Evolutionary conservation across 1,140 invertebrate species (phyloP).

Genomic region (Oreohelix idahoensis): DNA sequence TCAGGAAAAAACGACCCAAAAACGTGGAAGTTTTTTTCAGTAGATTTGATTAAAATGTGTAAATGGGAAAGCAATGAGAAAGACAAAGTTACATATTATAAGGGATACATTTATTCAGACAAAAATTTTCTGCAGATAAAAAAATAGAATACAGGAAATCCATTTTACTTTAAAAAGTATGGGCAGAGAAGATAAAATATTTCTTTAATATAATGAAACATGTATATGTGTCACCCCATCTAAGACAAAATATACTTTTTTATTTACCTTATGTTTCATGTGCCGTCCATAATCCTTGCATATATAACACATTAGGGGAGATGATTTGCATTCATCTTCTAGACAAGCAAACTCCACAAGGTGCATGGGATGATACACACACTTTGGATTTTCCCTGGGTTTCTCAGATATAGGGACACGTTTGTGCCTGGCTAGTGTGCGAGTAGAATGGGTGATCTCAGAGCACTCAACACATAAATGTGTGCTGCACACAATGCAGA

Average conservation of each 20-base stretch:
- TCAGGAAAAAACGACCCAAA: no score
- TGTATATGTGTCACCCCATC: no score
- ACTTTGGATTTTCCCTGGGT: slow-evolving; percentile 78
- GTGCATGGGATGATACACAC: slow-evolving; percentile 77
- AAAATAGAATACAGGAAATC: no score
- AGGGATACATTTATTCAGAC: no score
- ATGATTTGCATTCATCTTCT: slow-evolving; percentile 76
- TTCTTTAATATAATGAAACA: no score
- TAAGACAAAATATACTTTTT: no score
- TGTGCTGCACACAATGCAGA: slow-evolving; percentile 77
- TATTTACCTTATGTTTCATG: slow-evolving; percentile 75
- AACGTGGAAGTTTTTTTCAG: no score
- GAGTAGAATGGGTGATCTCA: slow-evolving; percentile 76
- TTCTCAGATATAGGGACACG: slow-evolving; percentile 79
- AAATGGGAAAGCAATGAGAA: no score
- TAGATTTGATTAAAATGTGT: no score
- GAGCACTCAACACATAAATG: slow-evolving; percentile 78
- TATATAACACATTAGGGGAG: slow-evolving; percentile 78
- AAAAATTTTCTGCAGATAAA: neutral
- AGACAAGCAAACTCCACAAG: slow-evolving; percentile 79
- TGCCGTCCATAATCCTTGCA: slow-evolving; percentile 79
- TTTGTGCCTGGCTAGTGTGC: slow-evolving; percentile 77
- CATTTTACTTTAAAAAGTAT: no score
- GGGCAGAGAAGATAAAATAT: no score
- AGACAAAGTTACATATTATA: no score